Evolutionary conservation across 2,888 invertebrate species (phyloP), one percentile per base, ranked within the genome.

Genomic region (Xestia ashworthii): DNA sequence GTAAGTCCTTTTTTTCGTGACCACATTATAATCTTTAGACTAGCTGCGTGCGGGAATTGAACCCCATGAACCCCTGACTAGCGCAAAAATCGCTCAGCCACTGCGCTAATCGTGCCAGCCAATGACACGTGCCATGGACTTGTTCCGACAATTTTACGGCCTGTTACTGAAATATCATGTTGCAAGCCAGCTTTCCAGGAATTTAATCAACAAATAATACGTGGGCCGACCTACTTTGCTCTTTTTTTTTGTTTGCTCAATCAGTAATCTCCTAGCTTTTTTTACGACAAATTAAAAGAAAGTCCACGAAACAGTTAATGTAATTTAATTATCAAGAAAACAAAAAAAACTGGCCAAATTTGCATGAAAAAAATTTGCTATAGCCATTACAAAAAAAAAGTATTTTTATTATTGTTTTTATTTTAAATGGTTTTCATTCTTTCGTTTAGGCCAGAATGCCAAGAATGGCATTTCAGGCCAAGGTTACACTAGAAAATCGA

Each of bases 61-160:
- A 76, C 67, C 48, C 16, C 14, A 38, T 9, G 41, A 78, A 76
- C 67, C 48, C 16, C 14, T n/a, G 38, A 50, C 16, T 41, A 41
- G 25, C 11, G 25, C 38, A 60, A 50, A 16, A 46, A 41, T 44
- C 16, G 16, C 32, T 73, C 12, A 19, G 44, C n/a, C 53, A 46
- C 53, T 53, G 73, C 25, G 44, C 25, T 32, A 32, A n/a, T 5
- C 14, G 41, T 3, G 44, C 12, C 22, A 41, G 41, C 65, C 46
- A 50, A 4, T 50, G 58, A 5, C 32, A 2, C 74, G 84, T 82
- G 85, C 69, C 53, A 41, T 66, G 38, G 25, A 19, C n/a, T 70
- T 68, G 76, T 84, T 78, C 71, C 77, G 66, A 25, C 64, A 80
- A 83, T 86, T 86, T 83, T 67, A 73, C 72, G 76, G 77, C 22